Evolutionary conservation across 37 sponge, comb jelly and placozoan species (phyloP).

Genomic region (Halichondria panicea): DNA sequence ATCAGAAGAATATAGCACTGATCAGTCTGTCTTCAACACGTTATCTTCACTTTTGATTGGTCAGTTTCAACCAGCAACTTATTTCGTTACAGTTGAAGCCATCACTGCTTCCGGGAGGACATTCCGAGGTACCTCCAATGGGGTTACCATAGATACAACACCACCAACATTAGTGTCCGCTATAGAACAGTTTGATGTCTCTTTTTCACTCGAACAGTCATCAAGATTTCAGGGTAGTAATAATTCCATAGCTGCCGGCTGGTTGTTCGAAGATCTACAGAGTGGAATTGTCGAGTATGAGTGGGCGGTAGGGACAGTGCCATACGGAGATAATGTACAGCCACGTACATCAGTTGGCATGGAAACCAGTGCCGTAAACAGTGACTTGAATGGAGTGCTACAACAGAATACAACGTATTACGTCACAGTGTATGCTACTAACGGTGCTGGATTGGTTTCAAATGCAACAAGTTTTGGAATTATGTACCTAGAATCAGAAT

Average conservation of each 20-base stretch:
- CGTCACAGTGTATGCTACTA: slow-evolving; percentile 60
- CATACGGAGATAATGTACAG: slow-evolving; percentile 46
- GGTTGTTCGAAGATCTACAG: slow-evolving; percentile 65
- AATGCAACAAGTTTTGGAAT: slow-evolving; percentile 57
- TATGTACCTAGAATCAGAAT: slow-evolving; percentile 56
- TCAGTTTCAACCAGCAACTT: slow-evolving; percentile 55
- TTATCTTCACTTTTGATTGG: slow-evolving; percentile 12
- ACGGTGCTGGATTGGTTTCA: slow-evolving; percentile 68
- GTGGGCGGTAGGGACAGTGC: slow-evolving; percentile 73
- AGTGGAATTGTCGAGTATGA: slow-evolving; percentile 75
- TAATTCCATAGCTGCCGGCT: slow-evolving; percentile 62
- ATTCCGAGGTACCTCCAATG: slow-evolving; percentile 48
- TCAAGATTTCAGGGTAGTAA: slow-evolving; percentile 70
- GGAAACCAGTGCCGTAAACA: slow-evolving; percentile 31
- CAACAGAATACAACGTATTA: slow-evolving; percentile 69
- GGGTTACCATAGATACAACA: slow-evolving; percentile 70
- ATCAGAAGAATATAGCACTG: background rate
- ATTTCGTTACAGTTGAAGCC: slow-evolving; percentile 75
- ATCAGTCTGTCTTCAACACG: background rate
- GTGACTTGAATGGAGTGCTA: slow-evolving; percentile 31
- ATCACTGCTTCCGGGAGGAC: slow-evolving; percentile 68
- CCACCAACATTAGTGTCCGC: slow-evolving; percentile 45
- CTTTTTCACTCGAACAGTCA: slow-evolving; percentile 45
- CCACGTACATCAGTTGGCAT: slow-evolving; percentile 43
- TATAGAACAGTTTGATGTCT: slow-evolving; percentile 69